phyloP scores from a whole-genome alignment of 2,113 vertebrate genomes.

The Lagopus leucura region DNA sequence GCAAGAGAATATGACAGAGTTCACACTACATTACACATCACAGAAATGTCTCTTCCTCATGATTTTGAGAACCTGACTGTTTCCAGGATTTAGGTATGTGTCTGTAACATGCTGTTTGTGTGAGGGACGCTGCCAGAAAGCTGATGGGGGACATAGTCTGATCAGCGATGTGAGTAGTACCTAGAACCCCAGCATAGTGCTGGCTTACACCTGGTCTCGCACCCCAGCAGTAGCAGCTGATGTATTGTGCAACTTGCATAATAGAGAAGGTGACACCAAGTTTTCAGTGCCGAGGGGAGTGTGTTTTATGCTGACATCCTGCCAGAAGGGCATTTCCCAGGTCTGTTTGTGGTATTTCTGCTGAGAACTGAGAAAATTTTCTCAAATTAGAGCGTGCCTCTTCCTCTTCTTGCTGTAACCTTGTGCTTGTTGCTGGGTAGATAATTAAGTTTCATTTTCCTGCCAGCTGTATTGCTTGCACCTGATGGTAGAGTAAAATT shows the following conservation, averaged over 20 bases:
- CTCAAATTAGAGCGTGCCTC: not conserved
- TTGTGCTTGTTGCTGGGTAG: not conserved
- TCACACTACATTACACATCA: fast-evolving
- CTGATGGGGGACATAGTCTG: fast-evolving
- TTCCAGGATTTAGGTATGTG: not conserved
- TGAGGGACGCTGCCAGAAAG: fast-evolving
- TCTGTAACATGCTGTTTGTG: fast-evolving
- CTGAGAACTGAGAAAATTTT: not conserved
- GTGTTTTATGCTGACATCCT: not conserved
- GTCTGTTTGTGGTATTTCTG: not conserved
- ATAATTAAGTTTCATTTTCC: not conserved
- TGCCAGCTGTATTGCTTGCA: not conserved
- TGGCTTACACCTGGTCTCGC: not conserved
- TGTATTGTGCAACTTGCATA: not conserved
- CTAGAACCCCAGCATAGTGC: fast-evolving
- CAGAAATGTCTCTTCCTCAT: not conserved
- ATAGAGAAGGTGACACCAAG: fast-evolving
- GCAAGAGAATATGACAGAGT: not conserved
- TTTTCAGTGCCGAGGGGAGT: fast-evolving
- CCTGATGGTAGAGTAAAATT: not conserved
- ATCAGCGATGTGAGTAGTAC: too few relatives aligned
- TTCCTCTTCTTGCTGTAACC: not conserved
- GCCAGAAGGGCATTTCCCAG: not conserved
- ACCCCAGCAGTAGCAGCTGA: fast-evolving
- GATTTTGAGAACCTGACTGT: not conserved